Conservation (phyloP, 23 tunicate genomes). For the Halocynthia roretzi region DNA sequence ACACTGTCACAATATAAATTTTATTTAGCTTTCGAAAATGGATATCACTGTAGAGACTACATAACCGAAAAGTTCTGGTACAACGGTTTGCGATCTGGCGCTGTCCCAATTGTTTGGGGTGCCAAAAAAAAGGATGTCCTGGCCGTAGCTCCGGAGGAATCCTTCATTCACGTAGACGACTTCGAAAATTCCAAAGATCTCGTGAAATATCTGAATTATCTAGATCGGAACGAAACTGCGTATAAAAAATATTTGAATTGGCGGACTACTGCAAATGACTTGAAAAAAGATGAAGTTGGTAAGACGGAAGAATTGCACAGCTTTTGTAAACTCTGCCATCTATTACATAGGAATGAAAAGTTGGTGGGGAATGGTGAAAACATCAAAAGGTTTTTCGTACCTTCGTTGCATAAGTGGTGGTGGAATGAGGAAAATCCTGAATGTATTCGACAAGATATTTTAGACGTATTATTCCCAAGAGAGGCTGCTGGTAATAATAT, state of each 20-base stretch:
- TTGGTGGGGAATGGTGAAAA: neutral
- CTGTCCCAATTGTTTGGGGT: slow-evolving; percentile 31
- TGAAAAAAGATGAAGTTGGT: neutral
- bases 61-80: slow-evolving; percentile 31
- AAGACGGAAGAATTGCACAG: slow-evolving; percentile 15
- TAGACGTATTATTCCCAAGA: slow-evolving; percentile 13
- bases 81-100: slow-evolving; percentile 23
- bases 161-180: slow-evolving; percentile 24
- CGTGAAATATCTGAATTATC: neutral
- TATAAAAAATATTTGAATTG: slow-evolving; percentile 16
- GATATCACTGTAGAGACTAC: slow-evolving; percentile 30
- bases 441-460: neutral
- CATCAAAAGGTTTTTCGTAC: neutral
- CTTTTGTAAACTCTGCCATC: slow-evolving; percentile 24
- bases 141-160: slow-evolving; percentile 20
- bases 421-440: slow-evolving; percentile 10
- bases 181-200: slow-evolving; percentile 7
- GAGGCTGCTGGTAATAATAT: neutral
- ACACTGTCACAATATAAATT: slow-evolving; percentile 25
- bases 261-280: neutral
- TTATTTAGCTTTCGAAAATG: slow-evolving; percentile 42
- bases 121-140: slow-evolving; percentile 1
- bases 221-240: neutral
- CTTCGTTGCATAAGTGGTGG: slow-evolving; percentile 22
- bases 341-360: neutral